Evolutionary conservation across 2,888 invertebrate genomes (phyloP).

Genomic region (Drosophila acutilabella): DNA sequence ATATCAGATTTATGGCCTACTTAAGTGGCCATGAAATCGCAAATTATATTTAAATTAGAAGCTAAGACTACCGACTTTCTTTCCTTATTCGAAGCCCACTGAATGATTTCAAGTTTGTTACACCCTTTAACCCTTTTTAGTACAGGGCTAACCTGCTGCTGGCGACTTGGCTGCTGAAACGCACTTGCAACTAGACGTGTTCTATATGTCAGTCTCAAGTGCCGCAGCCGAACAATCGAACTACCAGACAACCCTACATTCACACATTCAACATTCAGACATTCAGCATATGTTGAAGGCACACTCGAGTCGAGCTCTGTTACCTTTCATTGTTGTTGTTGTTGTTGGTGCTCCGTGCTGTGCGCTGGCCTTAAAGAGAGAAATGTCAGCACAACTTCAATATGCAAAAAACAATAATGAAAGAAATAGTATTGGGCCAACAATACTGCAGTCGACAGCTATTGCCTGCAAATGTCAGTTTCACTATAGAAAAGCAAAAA

Average conservation of each 20-base stretch:
- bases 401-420: constrained; percentile 34
- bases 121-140: not conserved
- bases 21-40: no score
- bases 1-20: not conserved
- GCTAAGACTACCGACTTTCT: no score
- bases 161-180: constrained; percentile 29
- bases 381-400: constrained; percentile 39
- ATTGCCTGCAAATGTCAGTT: constrained; percentile 36
- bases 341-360: constrained; percentile 14
- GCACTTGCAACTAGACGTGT: constrained; percentile 72
- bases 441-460: constrained; percentile 32
- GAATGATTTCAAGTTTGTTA: not conserved
- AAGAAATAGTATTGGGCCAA: not conserved
- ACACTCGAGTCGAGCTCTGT: constrained; percentile 25
- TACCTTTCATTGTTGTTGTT: constrained; percentile 23
- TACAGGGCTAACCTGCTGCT: constrained; percentile 44
- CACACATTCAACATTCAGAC: constrained; percentile 45
- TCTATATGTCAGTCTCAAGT: constrained; percentile 78
- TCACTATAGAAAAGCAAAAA: constrained; percentile 19
- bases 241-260: not conserved
- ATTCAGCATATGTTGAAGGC: constrained; percentile 5
- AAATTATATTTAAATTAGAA: no score
- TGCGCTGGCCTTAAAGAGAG: constrained; percentile 28
- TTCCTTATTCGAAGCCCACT: no score
- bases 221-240: constrained; percentile 58